Base-by-base conservation (phyloP, 1,140 invertebrate species). In the Hermetia illucens region DNA sequence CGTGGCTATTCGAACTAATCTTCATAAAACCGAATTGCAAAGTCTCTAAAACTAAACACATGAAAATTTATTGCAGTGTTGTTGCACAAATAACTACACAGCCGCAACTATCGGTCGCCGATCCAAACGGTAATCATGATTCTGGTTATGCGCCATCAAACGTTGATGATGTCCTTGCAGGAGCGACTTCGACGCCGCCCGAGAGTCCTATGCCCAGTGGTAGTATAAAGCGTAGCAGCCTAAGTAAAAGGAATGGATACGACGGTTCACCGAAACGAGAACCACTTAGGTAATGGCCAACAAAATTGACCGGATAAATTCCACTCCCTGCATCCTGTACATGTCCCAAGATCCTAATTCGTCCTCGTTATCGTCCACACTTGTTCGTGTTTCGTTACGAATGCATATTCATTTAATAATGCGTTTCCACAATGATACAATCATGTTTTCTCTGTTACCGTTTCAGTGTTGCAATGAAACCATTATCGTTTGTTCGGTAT, bases 111-210 rank as follows among this genome's bases (percentile, higher is more conserved):
- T 50, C 52, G 24, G 53, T 69, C 21, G 64, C 66, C 20, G 79
- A 80, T 49, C 70, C 77, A 17, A 82, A 82, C 54, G 79, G 79
- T 41, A 82, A 82, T 65, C 80, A 82, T 58, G 80, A 84, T 60
- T 81, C 78, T 25, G 79, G 80, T 30, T 82, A 83, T 61, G 79
- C 74, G 15, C 69, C 77, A 42, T 80, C 74, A 48, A 75, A 74
- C 52, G 56, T 69, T 48, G 75, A 71, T 59, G 70, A 63, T 54
- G 52, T 59, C 49, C 51, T 60, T 53, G 53, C 55, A 52, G 45
- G 43, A 4, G 46, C 49, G 33, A 52, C 42, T 21, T 49, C 46
- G 40, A 51, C 55, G 39, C 66, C 67, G 15, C 68, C 68, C 15
- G 67, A 63, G n/a, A 74, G 72, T 44, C 72, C 72, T 20, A 43